A percentile compares a stretch with the other conserved stretches of the same genome.
These are phyloP conservation scores for Anhinga rufa DNA, from an alignment of 2,113 vertebrate genomes.

Conservation along the genomic window DNA sequence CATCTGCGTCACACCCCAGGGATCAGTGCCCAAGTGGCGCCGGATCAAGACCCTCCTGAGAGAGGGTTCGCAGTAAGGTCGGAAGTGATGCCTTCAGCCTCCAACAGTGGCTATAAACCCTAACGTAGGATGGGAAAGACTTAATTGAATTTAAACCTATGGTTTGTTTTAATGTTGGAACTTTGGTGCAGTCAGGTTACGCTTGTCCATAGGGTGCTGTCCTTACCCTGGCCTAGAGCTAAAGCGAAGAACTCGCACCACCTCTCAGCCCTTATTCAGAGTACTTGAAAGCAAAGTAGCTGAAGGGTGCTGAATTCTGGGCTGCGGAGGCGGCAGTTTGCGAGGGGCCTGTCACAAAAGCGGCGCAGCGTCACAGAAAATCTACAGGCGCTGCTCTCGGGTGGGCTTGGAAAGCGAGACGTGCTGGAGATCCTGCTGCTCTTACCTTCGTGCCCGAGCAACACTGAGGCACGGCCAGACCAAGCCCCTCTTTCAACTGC, in stretches of 20 bases:
- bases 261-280: not conserved
- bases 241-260: fast-evolving
- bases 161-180: not conserved
- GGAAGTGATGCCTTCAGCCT: not conserved
- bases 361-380: not conserved
- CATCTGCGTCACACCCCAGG: fast-evolving
- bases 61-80: not conserved
- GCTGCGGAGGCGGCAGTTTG: not conserved
- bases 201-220: not conserved
- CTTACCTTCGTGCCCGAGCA: not conserved
- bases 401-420: fast-evolving
- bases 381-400: fast-evolving
- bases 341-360: not conserved
- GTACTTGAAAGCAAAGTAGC: not conserved
- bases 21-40: not conserved
- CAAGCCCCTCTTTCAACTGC: fast-evolving
- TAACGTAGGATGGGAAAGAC: not conserved
- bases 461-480: not conserved
- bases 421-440: not conserved
- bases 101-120: not conserved
- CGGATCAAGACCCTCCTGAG: fast-evolving
- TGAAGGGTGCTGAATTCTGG: fast-evolving
- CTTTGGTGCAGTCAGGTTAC: fast-evolving
- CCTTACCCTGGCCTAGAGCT: not conserved
- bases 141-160: not conserved